Base-by-base conservation (phyloP, 1,140 invertebrate species). In the Cotesia glomerata region DNA sequence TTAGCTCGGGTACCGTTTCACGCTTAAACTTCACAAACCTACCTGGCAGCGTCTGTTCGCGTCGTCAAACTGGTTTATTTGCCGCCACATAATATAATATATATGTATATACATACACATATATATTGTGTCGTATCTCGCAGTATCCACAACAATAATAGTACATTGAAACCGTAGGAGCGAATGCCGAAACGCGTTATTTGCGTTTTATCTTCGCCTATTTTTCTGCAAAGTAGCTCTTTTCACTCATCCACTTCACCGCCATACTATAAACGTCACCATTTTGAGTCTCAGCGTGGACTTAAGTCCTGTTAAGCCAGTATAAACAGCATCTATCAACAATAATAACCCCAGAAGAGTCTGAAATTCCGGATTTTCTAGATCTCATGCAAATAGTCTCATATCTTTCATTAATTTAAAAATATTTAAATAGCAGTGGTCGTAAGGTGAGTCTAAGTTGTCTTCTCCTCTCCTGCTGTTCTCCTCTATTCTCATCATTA, bases 41-140 rank as follows among this genome's bases (percentile, higher is more conserved):
- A 36, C 70, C 75, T 74, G 51, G 58, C 32, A 56, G 56, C 65
- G 58, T 74, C 61, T 69, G 71, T n/a, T 58, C 52, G 65, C 67
- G 72, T 69, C 73, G 71, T 74, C 78, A 77, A 80, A 81, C 80
- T 80, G 79, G 80, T 81, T 81, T 78, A 78, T 78, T 81, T 80
- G 74, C 74, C 71, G 39, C 62, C 62, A 49, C 62, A 74, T 68
- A 62, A 7, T 77, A 71, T 73, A 75, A 54, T 63, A 74, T 69
- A 72, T 75, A 73, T 69, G 39, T 61, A 63, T 66, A 56, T 26
- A 45, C 8, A 45, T 45, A 39, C 1, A 39, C 1, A 39, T 39
- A 39, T 39, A 45, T 45, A 45, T 45, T 45, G 0, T 45, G 39
- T 45, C 11, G 39, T 45, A 7, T 45, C 39, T 45, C 11, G 39